phyloP scores from a whole-genome alignment of 2,888 invertebrate species.

The Nezara viridula region DNA sequence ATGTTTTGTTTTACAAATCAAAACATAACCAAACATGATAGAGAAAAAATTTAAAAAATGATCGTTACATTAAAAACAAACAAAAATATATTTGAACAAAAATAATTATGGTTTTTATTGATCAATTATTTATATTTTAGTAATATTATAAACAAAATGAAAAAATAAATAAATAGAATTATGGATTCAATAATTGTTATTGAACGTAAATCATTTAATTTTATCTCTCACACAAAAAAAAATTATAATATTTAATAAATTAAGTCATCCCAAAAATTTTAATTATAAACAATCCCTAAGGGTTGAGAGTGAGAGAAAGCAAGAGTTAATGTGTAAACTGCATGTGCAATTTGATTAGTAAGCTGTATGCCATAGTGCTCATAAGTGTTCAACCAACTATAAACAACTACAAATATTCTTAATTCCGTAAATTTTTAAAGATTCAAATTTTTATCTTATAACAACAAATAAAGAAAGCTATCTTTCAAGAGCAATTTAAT shows the following conservation, averaged over 20 bases:
- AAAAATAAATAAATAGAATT: neutral
- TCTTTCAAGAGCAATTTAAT: conserved; percentile 12
- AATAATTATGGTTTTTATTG: neutral
- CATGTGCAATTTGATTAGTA: neutral
- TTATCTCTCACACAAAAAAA: too few species aligned
- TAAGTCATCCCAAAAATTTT: too few species aligned
- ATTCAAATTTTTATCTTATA: neutral
- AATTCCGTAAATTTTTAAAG: neutral
- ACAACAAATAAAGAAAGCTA: conserved; percentile 3
- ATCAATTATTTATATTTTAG: too few species aligned
- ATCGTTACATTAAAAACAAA: too few species aligned
- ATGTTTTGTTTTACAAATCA: neutral
- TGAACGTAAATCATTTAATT: too few species aligned
- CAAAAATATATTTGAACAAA: neutral
- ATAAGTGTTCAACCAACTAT: neutral
- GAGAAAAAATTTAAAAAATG: neutral
- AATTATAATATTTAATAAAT: too few species aligned
- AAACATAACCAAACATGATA: neutral
- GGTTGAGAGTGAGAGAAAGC: neutral
- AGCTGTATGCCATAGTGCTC: neutral
- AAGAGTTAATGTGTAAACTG: neutral
- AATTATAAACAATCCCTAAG: too few species aligned
- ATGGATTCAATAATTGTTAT: too few species aligned
- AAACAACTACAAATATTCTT: neutral
- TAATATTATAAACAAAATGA: neutral